These are phyloP conservation scores for Tribolium castaneum DNA, from an alignment of 1,140 invertebrate genomes.

Conservation along the genomic window DNA sequence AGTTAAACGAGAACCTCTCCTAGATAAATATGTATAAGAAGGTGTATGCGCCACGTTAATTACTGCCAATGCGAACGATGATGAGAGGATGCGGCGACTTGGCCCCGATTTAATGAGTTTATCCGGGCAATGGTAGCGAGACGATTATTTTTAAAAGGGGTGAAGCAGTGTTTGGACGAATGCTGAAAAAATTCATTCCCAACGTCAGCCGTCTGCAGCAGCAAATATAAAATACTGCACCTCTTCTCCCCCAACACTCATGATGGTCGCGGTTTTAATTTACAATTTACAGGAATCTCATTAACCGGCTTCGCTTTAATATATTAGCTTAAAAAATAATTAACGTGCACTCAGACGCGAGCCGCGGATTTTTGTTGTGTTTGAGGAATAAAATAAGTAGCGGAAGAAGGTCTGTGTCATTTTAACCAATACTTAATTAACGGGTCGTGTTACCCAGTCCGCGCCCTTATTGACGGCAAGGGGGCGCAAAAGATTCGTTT, in stretches of 20 bases:
- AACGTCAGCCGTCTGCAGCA: constrained; percentile 48
- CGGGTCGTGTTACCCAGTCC: constrained; percentile 16
- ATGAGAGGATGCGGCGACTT: constrained; percentile 12
- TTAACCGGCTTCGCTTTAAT: constrained; percentile 39
- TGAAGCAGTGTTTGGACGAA: constrained; percentile 27
- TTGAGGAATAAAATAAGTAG: not conserved
- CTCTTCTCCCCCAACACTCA: constrained; percentile 33
- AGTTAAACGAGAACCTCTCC: constrained; percentile 43
- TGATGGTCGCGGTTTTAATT: constrained; percentile 45
- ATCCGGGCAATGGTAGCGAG: not conserved
- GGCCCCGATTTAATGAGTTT: constrained; percentile 23
- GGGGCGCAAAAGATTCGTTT: not conserved
- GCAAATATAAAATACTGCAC: constrained; percentile 50
- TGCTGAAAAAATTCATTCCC: constrained; percentile 53
- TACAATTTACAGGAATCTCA: constrained; percentile 48
- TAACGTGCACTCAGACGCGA: constrained; percentile 11
- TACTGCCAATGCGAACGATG: constrained; percentile 29
- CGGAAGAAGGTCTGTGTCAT: constrained; percentile 1
- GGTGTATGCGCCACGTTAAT: constrained; percentile 41
- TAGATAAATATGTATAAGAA: constrained; percentile 51
- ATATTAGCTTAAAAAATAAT: constrained; percentile 35
- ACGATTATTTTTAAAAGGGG: not conserved
- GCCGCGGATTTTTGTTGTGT: constrained; percentile 11
- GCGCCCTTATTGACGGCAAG: constrained; percentile 27
- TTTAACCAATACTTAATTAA: constrained; percentile 32